Evolutionary conservation across 2,797 vertebrate genomes (phyloP), one percentile per base, ranked within the genome.

Genomic region (Adelosebastes latens): DNA sequence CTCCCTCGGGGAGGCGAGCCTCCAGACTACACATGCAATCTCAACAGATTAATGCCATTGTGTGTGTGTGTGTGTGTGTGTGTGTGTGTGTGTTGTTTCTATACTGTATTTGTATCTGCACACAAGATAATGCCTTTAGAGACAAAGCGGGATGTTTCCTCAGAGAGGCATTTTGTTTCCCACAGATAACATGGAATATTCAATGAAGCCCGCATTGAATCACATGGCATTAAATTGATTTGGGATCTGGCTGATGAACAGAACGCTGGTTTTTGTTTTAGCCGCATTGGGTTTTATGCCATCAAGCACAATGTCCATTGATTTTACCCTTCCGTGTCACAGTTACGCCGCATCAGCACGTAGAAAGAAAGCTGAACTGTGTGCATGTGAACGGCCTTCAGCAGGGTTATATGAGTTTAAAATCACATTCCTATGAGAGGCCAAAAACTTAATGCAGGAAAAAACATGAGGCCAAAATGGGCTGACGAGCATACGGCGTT

Each of bases 41-140:
- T 85, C 58, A 52, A 72, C 77, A 84, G 81, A 78, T 83, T 46
- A 82, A 80, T 83, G 65, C 69, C 72, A 27, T n/a, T 72, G 82
- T 76, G 39, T 61, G 49, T 74, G 76, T 62, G 66, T 70, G 49
- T 78, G 60, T 62, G 60, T 62, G 25, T 56, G 53, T 55, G 20
- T 29, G 56, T 29, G 58, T 36, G n/a, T 14, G 39, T 42, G 39
- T 75, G 42, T 46, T 69, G 56, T 39, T 63, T 80, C 34, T 72
- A 25, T 20, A 49, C 74, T 72, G 39, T 56, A 67, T 56, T 74
- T 63, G 52, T 71, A 78, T 79, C 46, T 68, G 58, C 52, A 68
- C 61, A 36, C n/a, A 64, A 82, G 72, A 81, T 75, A 70, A 72
- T 49, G 61, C 67, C 73, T 70, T 76, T 10, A 46, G 59, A 71